These are phyloP conservation scores for Coregonus suidteri DNA, from an alignment of 2,797 vertebrate species.

Conservation along the genomic window DNA sequence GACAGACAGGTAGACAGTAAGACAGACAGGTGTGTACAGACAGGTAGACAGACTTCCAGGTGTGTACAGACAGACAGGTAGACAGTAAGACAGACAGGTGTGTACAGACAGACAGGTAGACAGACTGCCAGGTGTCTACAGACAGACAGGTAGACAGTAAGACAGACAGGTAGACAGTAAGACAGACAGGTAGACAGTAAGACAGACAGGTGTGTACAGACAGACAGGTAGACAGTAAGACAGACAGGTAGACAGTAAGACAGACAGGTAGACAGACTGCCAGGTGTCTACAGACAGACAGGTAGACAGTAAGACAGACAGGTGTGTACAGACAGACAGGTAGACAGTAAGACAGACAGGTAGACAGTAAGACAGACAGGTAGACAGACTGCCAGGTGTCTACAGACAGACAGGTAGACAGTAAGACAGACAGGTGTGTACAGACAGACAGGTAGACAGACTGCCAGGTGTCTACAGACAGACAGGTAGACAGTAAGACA, in stretches of 20 bases:
- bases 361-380: no score
- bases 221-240: background rate
- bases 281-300: no score
- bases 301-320: background rate
- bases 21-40: slow-evolving; percentile 21
- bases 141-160: no score
- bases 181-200: no score
- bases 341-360: slow-evolving; percentile 5
- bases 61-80: slow-evolving; percentile 47
- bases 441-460: no score
- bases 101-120: background rate
- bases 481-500: no score
- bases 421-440: no score
- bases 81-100: slow-evolving; percentile 25
- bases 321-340: background rate
- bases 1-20: background rate
- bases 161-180: slow-evolving; percentile 5
- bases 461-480: no score
- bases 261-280: background rate
- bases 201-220: slow-evolving; percentile 20
- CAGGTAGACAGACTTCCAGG: slow-evolving; percentile 32
- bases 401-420: no score
- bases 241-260: no score
- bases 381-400: no score
- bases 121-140: no score